These are phyloP conservation scores for Cheiracanthium punctorium DNA, from an alignment of 2,888 invertebrate species.

Conservation along the genomic window DNA sequence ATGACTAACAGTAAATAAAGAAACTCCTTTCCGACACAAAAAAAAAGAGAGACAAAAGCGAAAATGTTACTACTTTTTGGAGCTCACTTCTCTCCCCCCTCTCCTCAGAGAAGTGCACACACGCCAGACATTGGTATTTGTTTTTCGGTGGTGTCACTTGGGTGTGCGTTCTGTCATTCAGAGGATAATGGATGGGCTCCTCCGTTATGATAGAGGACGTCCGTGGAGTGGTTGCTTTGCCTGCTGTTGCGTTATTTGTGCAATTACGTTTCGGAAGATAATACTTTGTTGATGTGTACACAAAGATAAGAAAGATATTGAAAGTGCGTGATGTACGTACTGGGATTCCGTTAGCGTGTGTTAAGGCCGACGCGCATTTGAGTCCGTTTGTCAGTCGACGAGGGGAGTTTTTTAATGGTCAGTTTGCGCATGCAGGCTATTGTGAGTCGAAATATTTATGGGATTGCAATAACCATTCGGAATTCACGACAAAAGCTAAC, in stretches of 20 bases:
- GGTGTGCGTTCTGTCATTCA: conserved; percentile 1
- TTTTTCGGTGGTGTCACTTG: conserved; percentile 8
- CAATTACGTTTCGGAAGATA: neutral
- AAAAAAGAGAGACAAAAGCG: neutral
- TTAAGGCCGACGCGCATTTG: no score
- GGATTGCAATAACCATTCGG: no score
- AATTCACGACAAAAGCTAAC: no score
- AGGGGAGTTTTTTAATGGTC: no score
- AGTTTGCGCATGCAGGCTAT: no score
- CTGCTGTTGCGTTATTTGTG: neutral
- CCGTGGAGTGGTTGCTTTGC: no score
- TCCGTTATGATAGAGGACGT: neutral
- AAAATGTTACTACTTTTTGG: neutral
- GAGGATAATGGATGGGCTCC: neutral
- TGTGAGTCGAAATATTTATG: no score
- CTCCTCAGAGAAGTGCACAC: no score
- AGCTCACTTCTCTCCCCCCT: neutral
- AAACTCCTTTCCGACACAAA: neutral
- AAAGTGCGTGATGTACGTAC: no score
- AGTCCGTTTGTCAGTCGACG: no score
- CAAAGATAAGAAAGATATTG: neutral
- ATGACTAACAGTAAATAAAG: neutral
- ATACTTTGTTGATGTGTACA: neutral
- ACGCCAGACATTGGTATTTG: neutral
- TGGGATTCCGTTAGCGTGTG: no score